A percentile compares a stretch with the other conserved stretches of the same genome.
Conservation (phyloP, 2,888 invertebrate species). For the Pteria penguin region DNA sequence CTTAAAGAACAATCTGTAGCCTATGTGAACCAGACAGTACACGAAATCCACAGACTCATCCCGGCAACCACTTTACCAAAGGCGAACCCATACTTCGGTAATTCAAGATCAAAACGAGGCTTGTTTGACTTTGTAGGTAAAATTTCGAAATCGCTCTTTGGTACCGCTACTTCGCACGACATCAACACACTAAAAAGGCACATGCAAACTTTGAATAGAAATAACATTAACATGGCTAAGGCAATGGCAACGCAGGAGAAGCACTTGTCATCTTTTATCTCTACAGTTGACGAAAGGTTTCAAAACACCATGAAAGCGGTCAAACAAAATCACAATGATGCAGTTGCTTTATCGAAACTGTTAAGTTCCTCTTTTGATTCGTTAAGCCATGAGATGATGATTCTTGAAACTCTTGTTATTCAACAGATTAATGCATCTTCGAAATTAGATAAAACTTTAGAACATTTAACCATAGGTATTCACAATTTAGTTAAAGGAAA, state of each 20-base stretch:
- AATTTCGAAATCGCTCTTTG: constrained; percentile 43
- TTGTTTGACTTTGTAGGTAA: constrained; percentile 44
- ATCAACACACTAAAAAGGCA: constrained; percentile 36
- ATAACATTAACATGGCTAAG: constrained; percentile 17
- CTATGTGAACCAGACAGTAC: background rate
- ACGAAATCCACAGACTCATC: constrained; percentile 7
- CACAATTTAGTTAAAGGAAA: constrained; percentile 11
- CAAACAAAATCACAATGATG: constrained; percentile 17
- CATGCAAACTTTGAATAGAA: constrained; percentile 21
- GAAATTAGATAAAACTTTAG: too few species aligned
- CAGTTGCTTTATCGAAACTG: too few species aligned
- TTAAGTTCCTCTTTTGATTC: too few species aligned
- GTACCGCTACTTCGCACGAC: constrained; percentile 48
- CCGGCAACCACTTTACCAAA: background rate
- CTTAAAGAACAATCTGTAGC: constrained; percentile 11
- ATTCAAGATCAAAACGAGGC: constrained; percentile 11
- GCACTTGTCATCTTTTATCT: constrained; percentile 18
- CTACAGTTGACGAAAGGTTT: constrained; percentile 15
- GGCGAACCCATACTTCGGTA: background rate
- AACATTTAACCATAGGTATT: constrained; percentile 3
- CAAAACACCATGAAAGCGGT: constrained; percentile 15
- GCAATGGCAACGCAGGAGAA: constrained; percentile 25
- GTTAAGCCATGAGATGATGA: too few species aligned
- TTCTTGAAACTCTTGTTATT: too few species aligned
- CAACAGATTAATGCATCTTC: too few species aligned